Base-by-base conservation (phyloP, 2,797 vertebrate species). In the Thaleichthys pacificus region DNA sequence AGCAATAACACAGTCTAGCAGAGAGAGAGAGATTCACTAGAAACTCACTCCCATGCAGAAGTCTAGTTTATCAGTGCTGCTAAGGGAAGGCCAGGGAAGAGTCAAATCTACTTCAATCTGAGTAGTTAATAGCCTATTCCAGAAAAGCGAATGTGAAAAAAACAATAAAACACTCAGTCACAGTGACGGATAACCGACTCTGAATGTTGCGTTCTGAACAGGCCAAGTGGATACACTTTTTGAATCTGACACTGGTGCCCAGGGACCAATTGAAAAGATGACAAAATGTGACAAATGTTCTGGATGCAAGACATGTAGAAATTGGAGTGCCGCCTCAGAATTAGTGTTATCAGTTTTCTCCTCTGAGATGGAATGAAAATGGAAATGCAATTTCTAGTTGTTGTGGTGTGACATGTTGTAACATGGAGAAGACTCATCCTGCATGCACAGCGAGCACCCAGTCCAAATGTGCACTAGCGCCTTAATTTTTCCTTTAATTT, bases 91-190 rank as follows among this genome's bases (percentile, higher is more conserved):
- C 81, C 80, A 80, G 72, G 60, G 61, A 71, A 62, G 69, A 76
- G 81, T 77, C 72, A 75, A 78, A 5, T 28, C 19, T 19, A 11
- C 22, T 82, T 76, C 80, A 73, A 86, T 32, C 84, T 83, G 72
- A 76, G 69, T 21, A 64, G 61, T 81, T 83, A 85, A 86, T 78
- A 70, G 80, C 67, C 58, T 79, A 65, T 75, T 74, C 69, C 70
- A 75, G 49, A 69, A 81, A 83, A 82, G 0, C 68, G 66, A 80
- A 87, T 68, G 80, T 79, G 71, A 84, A 75, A 72, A 70, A 83
- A 76, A n/a, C 24, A 47, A 66, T 22, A 66, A 17, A 21, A 51
- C 24, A 61, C 12, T 26, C 26, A 71, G 80, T 61, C 76, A 24
- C 19, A 58, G 17, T 22, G 61, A 75, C 60, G 28, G 28, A 30